Percentiles rank a stretch among this genome's conserved stretches.
Conservation (phyloP, 2,113 vertebrate species). For the Dolichallabes microphthalmus region DNA sequence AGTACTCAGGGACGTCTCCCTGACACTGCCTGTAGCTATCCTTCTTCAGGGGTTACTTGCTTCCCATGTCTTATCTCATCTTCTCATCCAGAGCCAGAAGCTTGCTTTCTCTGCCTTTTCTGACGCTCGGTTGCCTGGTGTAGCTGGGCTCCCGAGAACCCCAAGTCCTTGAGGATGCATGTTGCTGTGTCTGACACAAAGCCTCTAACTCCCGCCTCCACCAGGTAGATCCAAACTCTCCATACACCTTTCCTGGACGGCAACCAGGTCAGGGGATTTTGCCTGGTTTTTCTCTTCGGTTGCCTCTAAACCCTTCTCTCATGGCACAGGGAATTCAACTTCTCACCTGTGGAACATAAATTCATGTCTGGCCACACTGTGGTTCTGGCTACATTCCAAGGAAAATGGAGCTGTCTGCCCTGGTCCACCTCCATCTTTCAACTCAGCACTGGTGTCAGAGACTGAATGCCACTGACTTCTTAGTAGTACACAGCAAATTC, state of each 20-base stretch:
- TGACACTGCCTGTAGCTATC: no score
- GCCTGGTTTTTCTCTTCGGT: background rate
- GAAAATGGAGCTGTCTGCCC: background rate
- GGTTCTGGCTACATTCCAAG: background rate
- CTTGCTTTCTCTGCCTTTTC: no score
- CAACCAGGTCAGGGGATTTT: background rate
- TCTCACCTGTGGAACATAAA: background rate
- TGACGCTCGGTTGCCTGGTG: no score
- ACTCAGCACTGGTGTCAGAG: background rate
- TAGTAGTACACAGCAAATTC: no score
- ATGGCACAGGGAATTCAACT: constrained; percentile 3
- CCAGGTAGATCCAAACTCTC: background rate
- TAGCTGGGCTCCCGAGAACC: no score
- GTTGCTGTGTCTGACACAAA: no score
- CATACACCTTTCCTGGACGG: background rate
- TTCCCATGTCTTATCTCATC: no score
- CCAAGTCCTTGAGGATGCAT: no score
- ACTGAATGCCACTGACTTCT: background rate
- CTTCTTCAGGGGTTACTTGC: no score
- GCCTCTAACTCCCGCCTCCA: no score
- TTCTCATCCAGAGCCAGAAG: no score
- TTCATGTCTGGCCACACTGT: background rate
- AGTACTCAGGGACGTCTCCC: no score
- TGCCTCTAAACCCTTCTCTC: background rate
- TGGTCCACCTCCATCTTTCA: constrained; percentile 7